phyloP scores from a whole-genome alignment of 2,888 invertebrate genomes.

The Tupiocoris notatus region DNA sequence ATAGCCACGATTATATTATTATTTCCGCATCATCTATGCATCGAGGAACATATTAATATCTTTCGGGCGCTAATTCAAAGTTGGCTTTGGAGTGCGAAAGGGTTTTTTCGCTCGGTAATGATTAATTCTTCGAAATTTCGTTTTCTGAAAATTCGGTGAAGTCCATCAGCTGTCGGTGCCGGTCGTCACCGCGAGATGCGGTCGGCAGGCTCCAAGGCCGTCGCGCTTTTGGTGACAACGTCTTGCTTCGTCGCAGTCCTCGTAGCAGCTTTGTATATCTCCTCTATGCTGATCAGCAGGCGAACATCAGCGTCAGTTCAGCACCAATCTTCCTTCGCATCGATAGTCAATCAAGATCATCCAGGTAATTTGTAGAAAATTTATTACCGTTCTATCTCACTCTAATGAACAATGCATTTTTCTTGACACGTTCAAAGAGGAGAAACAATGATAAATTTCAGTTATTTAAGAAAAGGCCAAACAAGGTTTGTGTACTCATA shows the following conservation, averaged over 20 bases:
- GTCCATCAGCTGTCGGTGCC: slow-evolving; percentile 8
- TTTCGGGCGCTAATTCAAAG: background rate
- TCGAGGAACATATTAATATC: background rate
- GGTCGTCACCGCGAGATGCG: slow-evolving; percentile 17
- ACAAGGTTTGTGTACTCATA: no score
- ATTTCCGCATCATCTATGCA: no score
- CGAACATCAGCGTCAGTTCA: background rate
- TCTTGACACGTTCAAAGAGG: no score
- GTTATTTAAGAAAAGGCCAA: no score
- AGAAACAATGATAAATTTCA: no score
- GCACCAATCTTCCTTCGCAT: background rate
- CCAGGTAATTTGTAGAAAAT: no score
- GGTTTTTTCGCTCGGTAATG: no score
- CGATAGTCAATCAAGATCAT: no score
- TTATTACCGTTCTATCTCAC: no score
- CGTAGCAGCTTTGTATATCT: slow-evolving; percentile 23
- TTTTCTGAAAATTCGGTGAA: background rate
- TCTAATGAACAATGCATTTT: no score
- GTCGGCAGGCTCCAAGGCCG: slow-evolving; percentile 35
- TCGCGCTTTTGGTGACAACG: slow-evolving; percentile 23
- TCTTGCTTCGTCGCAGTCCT: slow-evolving; percentile 29
- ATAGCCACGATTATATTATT: background rate
- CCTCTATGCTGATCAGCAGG: slow-evolving; percentile 24
- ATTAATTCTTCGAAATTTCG: background rate
- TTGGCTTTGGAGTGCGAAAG: background rate